A percentile compares a stretch with the other conserved stretches of the same genome.
phyloP scores from a whole-genome alignment of 1,140 invertebrate species.

The Caenorhabditis latens region DNA sequence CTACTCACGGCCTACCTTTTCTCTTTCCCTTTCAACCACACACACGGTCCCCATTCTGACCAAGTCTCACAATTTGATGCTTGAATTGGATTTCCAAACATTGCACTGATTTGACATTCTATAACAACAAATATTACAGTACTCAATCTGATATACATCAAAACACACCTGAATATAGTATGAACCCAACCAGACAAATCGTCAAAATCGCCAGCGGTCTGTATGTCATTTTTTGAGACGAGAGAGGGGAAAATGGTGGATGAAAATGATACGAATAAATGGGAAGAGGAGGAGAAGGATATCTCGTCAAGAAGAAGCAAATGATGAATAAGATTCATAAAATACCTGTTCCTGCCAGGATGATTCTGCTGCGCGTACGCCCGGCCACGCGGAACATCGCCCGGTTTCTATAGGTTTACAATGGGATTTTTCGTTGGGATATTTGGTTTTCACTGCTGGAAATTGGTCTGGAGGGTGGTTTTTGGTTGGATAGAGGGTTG shows the following conservation, averaged over 20 bases:
- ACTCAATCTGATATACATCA: not conserved
- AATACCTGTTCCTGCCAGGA: constrained; percentile 17
- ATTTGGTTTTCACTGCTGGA: not conserved
- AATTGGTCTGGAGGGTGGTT: not conserved
- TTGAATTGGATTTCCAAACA: constrained; percentile 75
- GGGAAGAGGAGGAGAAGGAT: not conserved
- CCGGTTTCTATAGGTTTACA: not conserved
- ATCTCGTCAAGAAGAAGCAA: not conserved
- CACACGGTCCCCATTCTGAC: constrained; percentile 76
- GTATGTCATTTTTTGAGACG: constrained; percentile 5
- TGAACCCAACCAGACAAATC: not conserved
- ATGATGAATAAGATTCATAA: not conserved
- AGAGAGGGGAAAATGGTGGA: not conserved
- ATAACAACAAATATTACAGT: not conserved
- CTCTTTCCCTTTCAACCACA: constrained; percentile 75
- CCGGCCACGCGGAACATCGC: constrained; percentile 13
- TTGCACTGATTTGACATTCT: constrained; percentile 73
- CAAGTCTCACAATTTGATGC: constrained; percentile 68
- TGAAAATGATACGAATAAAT: constrained; percentile 34
- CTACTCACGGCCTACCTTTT: too few relatives aligned
- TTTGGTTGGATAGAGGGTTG: not conserved
- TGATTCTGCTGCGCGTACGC: not conserved
- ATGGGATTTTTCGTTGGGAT: not conserved
- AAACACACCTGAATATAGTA: constrained; percentile 19
- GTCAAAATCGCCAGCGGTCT: constrained; percentile 14